Evolutionary conservation across 1,140 invertebrate species (phyloP), one percentile per base, ranked within the genome.

Genomic region (Chrysopa pallens): DNA sequence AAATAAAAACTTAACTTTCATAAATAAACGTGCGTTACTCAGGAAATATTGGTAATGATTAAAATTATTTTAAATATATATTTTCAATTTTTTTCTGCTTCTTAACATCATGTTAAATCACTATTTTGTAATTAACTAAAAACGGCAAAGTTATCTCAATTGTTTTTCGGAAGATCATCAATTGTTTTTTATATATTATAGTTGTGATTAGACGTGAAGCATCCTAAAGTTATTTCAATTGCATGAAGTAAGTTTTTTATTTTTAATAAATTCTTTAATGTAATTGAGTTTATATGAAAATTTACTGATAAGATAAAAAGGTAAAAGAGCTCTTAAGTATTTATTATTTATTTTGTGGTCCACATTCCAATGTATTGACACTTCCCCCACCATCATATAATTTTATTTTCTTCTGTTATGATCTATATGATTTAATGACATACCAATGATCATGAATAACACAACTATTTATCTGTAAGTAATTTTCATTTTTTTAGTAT

Each of bases 321-420:
- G n/a, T 33, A 33, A 33, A 33, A 23, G 17, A 23, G 17, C 31
- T 12, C n/a, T 11, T 11, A 33, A 33, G 31, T 33, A 33, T 9
- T 33, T 33, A 11, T 33, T 33, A 31, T 41, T 29, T 29, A 31
- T 29, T 29, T 41, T 14, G 40, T 28, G 14, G 57, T 57, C 53
- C 50, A 57, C 58, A 63, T 62, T 62, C 58, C 60, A 52, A 46
- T 61, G 52, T 61, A 54, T 63, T 63, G 61, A 63, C 59, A 63
- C 57, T 56, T 59, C 51, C 55, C 58, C 53, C 29, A 8, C n/a
- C 42, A 33, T 14, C 15, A 14, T 15, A 36, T 15, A 38, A 33
- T 33, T 33, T 33, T 11, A 11, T 33, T 33, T 7, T 11, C n/a
- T 33, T 12, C 8, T 33, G n/a, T 33, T 11, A 11, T 33, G 31